phyloP scores from a whole-genome alignment of 2,888 invertebrate species.

The Chrysomela aeneicollis region DNA sequence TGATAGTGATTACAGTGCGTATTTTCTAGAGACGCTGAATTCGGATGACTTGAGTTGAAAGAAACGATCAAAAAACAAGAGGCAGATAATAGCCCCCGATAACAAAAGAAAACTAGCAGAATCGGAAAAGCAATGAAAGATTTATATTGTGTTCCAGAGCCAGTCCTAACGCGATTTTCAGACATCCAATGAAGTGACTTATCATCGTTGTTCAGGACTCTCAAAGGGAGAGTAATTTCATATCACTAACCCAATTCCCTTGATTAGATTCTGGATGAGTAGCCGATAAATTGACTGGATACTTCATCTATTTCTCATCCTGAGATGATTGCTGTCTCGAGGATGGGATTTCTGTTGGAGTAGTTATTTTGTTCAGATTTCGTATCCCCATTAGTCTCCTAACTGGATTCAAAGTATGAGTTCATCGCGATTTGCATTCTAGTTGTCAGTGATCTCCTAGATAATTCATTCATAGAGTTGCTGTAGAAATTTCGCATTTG shows the following conservation, averaged over 20 bases:
- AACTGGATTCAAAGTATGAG: slow-evolving; percentile 3
- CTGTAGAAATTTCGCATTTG: not conserved
- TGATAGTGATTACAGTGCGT: too few species aligned
- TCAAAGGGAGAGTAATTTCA: slow-evolving; percentile 57
- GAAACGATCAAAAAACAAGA: not conserved
- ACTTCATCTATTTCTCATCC: slow-evolving; percentile 60
- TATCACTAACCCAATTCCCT: slow-evolving; percentile 62
- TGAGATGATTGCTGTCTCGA: slow-evolving; percentile 60
- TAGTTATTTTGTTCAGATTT: slow-evolving; percentile 53
- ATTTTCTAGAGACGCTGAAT: too few species aligned
- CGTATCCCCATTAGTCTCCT: slow-evolving; percentile 14
- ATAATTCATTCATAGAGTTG: slow-evolving; percentile 3
- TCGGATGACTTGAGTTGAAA: too few species aligned
- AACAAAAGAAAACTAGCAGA: slow-evolving; percentile 19
- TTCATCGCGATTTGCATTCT: not conserved
- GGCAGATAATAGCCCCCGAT: not conserved
- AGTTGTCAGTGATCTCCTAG: not conserved
- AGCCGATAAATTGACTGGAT: slow-evolving; percentile 62
- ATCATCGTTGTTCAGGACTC: slow-evolving; percentile 60
- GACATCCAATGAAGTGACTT: slow-evolving; percentile 59
- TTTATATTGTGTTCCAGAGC: slow-evolving; percentile 47
- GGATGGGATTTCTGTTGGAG: slow-evolving; percentile 57
- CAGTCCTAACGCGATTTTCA: slow-evolving; percentile 56
- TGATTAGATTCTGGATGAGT: slow-evolving; percentile 62
- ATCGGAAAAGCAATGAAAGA: slow-evolving; percentile 47